phyloP scores from a whole-genome alignment of 2,113 vertebrate genomes.

The Illadopsis cleaveri region DNA sequence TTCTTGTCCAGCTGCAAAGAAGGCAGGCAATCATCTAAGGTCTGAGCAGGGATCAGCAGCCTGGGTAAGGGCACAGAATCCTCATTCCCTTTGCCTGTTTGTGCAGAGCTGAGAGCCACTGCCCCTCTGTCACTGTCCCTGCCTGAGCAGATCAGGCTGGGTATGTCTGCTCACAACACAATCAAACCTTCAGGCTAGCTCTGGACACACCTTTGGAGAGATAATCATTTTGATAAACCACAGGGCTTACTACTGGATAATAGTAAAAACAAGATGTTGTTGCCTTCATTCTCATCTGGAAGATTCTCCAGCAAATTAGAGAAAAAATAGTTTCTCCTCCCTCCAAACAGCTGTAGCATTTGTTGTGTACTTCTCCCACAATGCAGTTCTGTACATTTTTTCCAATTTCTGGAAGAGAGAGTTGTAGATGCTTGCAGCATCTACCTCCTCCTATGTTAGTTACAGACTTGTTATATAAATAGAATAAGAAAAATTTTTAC shows the following conservation, averaged over 20 bases:
- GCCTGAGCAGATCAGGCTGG: neutral
- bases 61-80: neutral
- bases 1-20: neutral
- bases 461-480: neutral
- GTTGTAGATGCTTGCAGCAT: neutral
- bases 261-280: neutral
- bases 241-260: neutral
- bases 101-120: neutral
- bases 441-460: neutral
- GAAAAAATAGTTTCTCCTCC: neutral
- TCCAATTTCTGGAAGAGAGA: neutral
- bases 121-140: neutral
- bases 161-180: neutral
- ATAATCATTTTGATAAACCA: neutral
- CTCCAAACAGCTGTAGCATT: neutral
- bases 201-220: neutral
- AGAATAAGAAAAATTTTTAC: neutral
- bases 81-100: neutral
- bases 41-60: neutral
- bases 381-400: neutral
- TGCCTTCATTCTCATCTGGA: neutral
- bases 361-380: neutral
- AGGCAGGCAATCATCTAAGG: neutral
- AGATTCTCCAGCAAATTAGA: neutral
- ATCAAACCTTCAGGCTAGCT: neutral